phyloP scores from a whole-genome alignment of 2,113 vertebrate species.

The Pterocles orientalis region DNA sequence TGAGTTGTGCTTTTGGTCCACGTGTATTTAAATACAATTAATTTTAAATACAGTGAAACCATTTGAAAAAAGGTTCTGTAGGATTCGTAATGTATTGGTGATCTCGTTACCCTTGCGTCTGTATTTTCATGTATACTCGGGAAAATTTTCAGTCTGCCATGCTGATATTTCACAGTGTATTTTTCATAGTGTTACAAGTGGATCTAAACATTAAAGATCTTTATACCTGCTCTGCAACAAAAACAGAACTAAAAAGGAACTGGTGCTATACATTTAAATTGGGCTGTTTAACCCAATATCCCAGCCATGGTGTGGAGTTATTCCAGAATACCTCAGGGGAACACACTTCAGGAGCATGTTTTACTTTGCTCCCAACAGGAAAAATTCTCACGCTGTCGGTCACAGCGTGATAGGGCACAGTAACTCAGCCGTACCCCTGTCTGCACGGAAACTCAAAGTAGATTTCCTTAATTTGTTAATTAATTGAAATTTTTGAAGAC shows the following conservation, averaged over 20 bases:
- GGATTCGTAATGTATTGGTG: not conserved
- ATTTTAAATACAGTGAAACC: not conserved
- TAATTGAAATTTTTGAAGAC: not conserved
- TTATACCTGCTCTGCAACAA: not conserved
- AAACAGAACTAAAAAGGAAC: slow-evolving; percentile 31
- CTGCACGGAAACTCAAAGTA: not conserved
- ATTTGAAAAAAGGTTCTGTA: not conserved
- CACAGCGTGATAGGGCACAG: not conserved
- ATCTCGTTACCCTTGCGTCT: not conserved
- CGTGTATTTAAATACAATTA: not conserved
- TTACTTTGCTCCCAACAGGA: slow-evolving; percentile 20
- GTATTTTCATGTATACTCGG: not conserved
- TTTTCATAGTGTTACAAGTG: not conserved
- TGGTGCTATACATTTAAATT: not conserved
- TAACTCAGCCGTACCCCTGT: not conserved
- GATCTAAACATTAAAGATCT: slow-evolving; percentile 72
- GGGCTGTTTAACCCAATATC: slow-evolving; percentile 38
- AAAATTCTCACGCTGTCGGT: slow-evolving; percentile 22
- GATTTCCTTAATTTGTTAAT: not conserved
- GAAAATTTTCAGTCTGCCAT: not conserved
- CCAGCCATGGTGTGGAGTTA: not conserved
- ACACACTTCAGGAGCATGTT: not conserved
- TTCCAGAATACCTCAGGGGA: slow-evolving; percentile 47
- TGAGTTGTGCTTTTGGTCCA: not conserved
- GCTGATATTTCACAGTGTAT: not conserved